Evolutionary conservation across 2,113 vertebrate species (phyloP).

Genomic region (Alouatta palliata): DNA sequence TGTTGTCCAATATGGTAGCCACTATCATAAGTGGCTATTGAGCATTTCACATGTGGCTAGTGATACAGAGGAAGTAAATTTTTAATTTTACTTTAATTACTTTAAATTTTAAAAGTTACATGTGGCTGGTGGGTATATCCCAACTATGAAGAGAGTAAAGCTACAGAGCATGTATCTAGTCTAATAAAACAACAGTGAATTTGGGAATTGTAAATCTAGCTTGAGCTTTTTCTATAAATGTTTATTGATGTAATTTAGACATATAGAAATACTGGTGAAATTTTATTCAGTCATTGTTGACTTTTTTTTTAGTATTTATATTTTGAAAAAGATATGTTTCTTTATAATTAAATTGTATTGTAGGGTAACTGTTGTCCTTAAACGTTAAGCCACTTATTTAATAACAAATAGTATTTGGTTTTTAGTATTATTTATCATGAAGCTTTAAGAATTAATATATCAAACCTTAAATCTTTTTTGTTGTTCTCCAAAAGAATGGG

Average conservation of each 20-base stretch:
- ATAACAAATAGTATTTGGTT: not conserved
- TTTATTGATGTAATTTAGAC: not conserved
- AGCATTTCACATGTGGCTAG: not conserved
- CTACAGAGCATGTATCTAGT: not conserved
- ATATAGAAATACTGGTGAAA: not conserved
- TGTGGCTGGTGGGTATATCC: not conserved
- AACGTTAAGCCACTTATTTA: not conserved
- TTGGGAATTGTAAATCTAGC: not conserved
- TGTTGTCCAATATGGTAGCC: rapidly evolving
- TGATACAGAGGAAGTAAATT: not conserved
- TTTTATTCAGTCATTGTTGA: not conserved
- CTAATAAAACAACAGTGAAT: not conserved
- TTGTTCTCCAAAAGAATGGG: no score
- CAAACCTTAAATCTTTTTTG: not conserved
- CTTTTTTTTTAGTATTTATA: not conserved
- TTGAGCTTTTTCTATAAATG: not conserved
- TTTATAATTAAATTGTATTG: not conserved
- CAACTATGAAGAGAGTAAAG: not conserved
- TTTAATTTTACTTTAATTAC: not conserved
- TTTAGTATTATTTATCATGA: not conserved
- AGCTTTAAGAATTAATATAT: not conserved
- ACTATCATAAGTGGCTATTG: not conserved
- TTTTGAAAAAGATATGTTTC: not conserved
- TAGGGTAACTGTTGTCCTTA: not conserved
- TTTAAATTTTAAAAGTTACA: not conserved